phyloP scores from a whole-genome alignment of 2,888 invertebrate species.

The Clunio marinus region DNA sequence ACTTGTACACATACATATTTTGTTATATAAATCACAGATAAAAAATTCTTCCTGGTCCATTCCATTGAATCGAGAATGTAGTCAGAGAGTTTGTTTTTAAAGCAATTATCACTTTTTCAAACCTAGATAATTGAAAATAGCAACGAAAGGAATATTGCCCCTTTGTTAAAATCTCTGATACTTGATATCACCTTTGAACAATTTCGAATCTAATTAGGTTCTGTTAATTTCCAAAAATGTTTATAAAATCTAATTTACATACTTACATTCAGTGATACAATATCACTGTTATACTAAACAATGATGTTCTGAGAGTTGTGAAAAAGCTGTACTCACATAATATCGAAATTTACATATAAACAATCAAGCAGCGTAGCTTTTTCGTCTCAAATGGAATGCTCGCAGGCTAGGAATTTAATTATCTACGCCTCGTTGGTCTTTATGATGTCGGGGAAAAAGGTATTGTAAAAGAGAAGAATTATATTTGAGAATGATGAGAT shows the following conservation, averaged over 20 bases:
- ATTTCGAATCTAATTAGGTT: slow-evolving; percentile 16
- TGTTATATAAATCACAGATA: too few species aligned
- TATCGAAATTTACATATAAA: slow-evolving; percentile 9
- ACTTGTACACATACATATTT: too few species aligned
- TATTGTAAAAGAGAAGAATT: too few species aligned
- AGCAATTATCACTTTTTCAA: too few species aligned
- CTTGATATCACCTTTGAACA: too few species aligned
- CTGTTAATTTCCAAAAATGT: slow-evolving; percentile 10
- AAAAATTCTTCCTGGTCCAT: too few species aligned
- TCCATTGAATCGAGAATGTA: too few species aligned
- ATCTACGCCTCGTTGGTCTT: slow-evolving; percentile 33
- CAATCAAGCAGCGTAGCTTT: neutral
- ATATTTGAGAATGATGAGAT: too few species aligned
- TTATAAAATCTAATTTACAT: slow-evolving; percentile 6
- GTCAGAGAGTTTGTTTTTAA: too few species aligned
- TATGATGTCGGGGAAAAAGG: slow-evolving; percentile 4
- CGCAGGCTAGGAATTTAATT: slow-evolving; percentile 28
- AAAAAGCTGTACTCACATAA: neutral
- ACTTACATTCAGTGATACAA: slow-evolving; percentile 3
- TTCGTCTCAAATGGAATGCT: neutral
- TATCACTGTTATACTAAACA: neutral
- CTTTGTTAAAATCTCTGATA: too few species aligned
- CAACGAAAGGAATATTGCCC: too few species aligned
- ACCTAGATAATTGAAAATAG: too few species aligned
- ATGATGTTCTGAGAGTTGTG: slow-evolving; percentile 13